Evolutionary conservation across 2,113 vertebrate genomes (phyloP), one percentile per base, ranked within the genome.

Genomic region (Bufo gargarizans): DNA sequence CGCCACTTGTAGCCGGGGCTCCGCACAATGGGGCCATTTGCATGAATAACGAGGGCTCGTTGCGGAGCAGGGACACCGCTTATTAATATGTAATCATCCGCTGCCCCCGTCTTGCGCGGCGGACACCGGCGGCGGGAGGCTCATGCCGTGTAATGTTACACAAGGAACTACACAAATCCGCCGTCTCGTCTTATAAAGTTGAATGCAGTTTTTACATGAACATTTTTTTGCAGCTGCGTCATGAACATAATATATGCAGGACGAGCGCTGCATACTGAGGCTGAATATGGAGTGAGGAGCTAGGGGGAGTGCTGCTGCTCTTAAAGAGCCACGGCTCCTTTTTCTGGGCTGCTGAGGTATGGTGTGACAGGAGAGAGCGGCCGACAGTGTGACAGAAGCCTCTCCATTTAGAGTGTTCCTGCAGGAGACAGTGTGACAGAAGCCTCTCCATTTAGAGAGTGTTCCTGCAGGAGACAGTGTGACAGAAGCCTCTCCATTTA

Each of bases 231-330:
- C 94, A 95, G 96, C 97, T 98, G 97, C 97, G 97, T 98, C 97
- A 98, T 97, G 96, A 98, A 95, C 97, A 98, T 98, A 98, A 98
- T 98, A 98, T 98, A 98, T 98, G 97, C 97, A 97, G 95, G 95
- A 90, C 95, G 95, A 96, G 96, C 95, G 95, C 96, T 95, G 96
- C 96, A 96, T 94, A 95, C 95, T 94, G 96, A 95, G 95, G 93
- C 91, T 90, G 93, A 91, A 92, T 89, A 71, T 90, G 94, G 93
- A 91, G 92, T 91, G 93, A 91, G 91, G 94, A 91, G 91, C 91
- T 89, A 94, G 93, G 90, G 90, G 92, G 91, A 89, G 91, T 92
- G 85, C 47, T 93, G 93, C 93, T 90, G 84, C 93, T 92, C 95
- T 96, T 96, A 96, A 96, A 96, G 96, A 55, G 81, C 87, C 81